Percentiles rank a stretch among this genome's conserved stretches.
Evolutionary conservation across 1,140 invertebrate genomes (phyloP).

Genomic region (Trichonephila clavata): DNA sequence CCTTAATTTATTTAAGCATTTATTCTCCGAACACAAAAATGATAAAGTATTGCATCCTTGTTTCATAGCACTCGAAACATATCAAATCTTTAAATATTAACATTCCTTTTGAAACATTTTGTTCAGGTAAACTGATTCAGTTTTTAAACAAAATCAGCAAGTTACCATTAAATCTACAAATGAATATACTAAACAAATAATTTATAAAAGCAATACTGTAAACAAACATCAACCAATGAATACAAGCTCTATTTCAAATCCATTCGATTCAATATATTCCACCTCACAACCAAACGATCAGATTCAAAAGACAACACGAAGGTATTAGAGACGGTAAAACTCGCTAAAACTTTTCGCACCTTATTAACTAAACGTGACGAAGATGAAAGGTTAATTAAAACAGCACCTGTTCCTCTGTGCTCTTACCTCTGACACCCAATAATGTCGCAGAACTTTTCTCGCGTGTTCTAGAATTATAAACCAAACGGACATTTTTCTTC

Average conservation of each 20-base stretch:
- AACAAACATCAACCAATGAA: not conserved
- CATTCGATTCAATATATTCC: no score
- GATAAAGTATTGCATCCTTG: no score
- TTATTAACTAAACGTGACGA: constrained; percentile 72
- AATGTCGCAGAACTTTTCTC: constrained; percentile 33
- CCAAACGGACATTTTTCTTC: constrained; percentile 56
- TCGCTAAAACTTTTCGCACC: constrained; percentile 49
- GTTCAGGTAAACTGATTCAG: no score
- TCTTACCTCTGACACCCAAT: constrained; percentile 70
- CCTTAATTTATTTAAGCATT: no score
- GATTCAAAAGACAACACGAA: constrained; percentile 29
- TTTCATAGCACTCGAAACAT: no score
- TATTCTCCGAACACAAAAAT: no score
- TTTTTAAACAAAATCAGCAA: no score
- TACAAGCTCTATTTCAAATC: no score
- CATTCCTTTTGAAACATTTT: no score
- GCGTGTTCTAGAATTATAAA: constrained; percentile 64
- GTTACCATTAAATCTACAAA: no score
- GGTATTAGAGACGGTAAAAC: constrained; percentile 50
- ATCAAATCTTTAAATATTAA: no score
- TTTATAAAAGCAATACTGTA: no score
- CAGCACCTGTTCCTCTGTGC: constrained; percentile 65
- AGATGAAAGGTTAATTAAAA: constrained; percentile 77
- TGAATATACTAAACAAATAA: not conserved
- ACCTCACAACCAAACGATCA: not conserved